Evolutionary conservation across 2,113 vertebrate genomes (phyloP).

Genomic region (Sander vitreus): DNA sequence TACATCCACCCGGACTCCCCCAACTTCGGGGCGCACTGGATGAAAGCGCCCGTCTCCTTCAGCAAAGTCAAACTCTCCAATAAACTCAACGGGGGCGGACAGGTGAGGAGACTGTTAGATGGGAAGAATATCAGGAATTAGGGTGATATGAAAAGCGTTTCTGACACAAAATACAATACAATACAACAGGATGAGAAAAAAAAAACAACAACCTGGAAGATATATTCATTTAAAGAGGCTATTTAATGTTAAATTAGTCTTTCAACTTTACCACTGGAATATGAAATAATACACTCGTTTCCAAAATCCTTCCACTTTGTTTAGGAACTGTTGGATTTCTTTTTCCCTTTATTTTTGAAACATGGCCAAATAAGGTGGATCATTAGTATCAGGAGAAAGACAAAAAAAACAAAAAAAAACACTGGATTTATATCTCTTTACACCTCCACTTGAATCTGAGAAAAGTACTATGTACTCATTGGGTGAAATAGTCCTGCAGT

Average conservation of each 20-base stretch:
- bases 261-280: background rate
- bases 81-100: conserved; percentile 87
- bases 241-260: background rate
- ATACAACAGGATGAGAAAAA: background rate
- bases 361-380: background rate
- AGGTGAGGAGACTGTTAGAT: conserved; percentile 72
- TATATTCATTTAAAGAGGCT: background rate
- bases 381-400: background rate
- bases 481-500: background rate
- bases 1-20: conserved; percentile 90
- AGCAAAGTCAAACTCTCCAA: conserved; percentile 90
- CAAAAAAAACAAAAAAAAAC: background rate
- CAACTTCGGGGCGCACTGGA: conserved; percentile 89
- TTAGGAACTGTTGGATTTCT: background rate
- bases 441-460: background rate
- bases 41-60: conserved; percentile 88
- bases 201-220: background rate
- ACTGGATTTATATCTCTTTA: background rate
- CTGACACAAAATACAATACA: background rate
- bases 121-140: background rate
- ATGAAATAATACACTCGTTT: background rate
- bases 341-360: background rate
- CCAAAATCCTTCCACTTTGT: background rate
- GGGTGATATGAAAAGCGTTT: background rate
- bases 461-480: background rate